Base-by-base conservation (phyloP, 1,140 invertebrate genomes). In the Leptinotarsa defecta region DNA sequence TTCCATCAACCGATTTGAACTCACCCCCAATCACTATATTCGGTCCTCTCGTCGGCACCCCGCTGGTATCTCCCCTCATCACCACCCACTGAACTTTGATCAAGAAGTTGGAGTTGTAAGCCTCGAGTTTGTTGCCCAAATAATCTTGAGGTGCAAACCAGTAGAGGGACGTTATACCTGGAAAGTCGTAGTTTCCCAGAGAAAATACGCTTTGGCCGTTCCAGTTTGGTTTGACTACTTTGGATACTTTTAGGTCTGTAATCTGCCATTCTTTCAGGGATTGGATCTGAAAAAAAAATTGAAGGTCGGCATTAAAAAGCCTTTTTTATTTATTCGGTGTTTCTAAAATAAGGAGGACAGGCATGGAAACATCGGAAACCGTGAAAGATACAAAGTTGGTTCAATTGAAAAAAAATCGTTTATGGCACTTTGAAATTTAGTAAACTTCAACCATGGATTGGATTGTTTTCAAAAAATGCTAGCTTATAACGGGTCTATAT, bases 11-110 rank as follows among this genome's bases (percentile, higher is more conserved):
- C 27, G 15, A 52, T 57, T 57, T 17, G 17, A 49, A 71, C 74
- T 24, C 57, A 76, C 75, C 79, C 11, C 76, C 90, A 3, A 99
- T 85, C 69, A 99, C 91, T 24, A 98, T 87, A 86, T 98, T 96
- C 5, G 96, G 94, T 15, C 92, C 92, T 3, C 88, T 89, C n/a
- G 93, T 95, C 3, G 94, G 91, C 83, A 91, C 92, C 5, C 95
- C 96, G 49, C 94, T 95, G 0, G 93, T 95, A 83, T 97, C 95
- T 13, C 95, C 96, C 63, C 96, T 87, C 83, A 94, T 93, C 1
- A 95, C 91, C 8, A 93, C 92, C 93, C 96, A 99, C 77, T 91
- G 92, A 19, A 97, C 87, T 52, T 87, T 88, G 78, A 96, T 94
- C 17, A 89, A 89, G 11, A 99, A 84, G 68, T 91, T 90, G 6